Conservation (phyloP, 2,113 vertebrate species). For the Corythoichthys intestinalis region DNA sequence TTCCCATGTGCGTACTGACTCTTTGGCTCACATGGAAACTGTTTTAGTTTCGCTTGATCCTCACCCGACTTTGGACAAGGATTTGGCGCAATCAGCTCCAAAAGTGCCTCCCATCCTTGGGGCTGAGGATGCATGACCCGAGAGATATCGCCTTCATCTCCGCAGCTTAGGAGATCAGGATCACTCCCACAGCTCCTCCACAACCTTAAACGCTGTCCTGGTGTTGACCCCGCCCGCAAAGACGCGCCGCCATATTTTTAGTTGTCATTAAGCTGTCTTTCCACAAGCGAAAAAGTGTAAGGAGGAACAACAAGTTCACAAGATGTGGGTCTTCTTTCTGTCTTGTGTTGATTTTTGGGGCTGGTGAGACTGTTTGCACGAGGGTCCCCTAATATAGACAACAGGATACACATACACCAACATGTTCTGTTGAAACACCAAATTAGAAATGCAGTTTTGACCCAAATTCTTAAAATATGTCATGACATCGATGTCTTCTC, state of each 20-base stretch:
- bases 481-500: not conserved
- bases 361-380: too few relatives aligned
- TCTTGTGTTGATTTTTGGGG: not conserved
- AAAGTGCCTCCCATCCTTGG: conserved; percentile 69
- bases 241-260: conserved; percentile 6
- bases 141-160: conserved; percentile 65
- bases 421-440: too few relatives aligned
- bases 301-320: not conserved
- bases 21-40: conserved; percentile 49
- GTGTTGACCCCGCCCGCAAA: conserved; percentile 32
- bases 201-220: conserved; percentile 20
- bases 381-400: too few relatives aligned
- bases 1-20: not conserved
- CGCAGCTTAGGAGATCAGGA: conserved; percentile 61
- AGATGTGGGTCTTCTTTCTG: not conserved
- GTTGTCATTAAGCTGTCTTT: not conserved
- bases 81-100: conserved; percentile 64
- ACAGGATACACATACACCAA: too few relatives aligned
- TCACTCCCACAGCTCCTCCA: conserved; percentile 43
- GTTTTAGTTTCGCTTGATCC: conserved; percentile 44
- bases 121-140: conserved; percentile 47
- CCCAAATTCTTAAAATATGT: not conserved
- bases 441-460: not conserved
- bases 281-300: not conserved
- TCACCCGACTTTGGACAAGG: conserved; percentile 44